These are phyloP conservation scores for Poecilia picta DNA, from an alignment of 2,797 vertebrate species.

Conservation along the genomic window DNA sequence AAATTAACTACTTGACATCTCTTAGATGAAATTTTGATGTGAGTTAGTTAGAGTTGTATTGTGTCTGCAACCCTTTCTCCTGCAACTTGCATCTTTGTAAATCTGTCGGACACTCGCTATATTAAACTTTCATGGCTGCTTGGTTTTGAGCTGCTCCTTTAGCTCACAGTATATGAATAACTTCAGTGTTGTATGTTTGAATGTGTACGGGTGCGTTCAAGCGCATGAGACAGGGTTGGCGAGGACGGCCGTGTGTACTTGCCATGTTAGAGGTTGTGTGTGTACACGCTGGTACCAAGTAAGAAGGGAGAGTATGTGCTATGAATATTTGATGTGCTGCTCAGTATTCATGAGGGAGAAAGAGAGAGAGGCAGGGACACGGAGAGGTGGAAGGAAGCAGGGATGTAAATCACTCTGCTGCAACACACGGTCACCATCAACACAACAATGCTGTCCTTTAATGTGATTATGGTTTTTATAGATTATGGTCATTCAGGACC, in stretches of 20 bases:
- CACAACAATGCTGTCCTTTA: constrained; percentile 28
- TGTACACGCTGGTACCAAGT: constrained; percentile 9
- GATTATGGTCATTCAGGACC: background rate
- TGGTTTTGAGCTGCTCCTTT: constrained; percentile 55
- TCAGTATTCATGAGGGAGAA: constrained; percentile 64
- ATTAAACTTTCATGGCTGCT: constrained; percentile 72
- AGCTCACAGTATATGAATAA: constrained; percentile 56
- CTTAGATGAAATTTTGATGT: constrained; percentile 59
- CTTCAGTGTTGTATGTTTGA: constrained; percentile 21
- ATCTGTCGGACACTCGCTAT: constrained; percentile 42
- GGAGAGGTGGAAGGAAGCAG: constrained; percentile 24
- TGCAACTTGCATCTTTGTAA: constrained; percentile 26
- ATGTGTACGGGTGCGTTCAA: constrained; percentile 43
- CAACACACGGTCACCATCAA: constrained; percentile 39
- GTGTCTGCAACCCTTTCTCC: constrained; percentile 10
- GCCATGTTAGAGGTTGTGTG: constrained; percentile 31
- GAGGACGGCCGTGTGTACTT: constrained; percentile 10
- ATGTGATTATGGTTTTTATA: constrained; percentile 23
- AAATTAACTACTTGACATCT: constrained; percentile 61
- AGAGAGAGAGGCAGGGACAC: constrained; percentile 49
- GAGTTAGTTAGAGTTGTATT: constrained; percentile 28
- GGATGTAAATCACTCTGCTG: constrained; percentile 52
- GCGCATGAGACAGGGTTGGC: constrained; percentile 36
- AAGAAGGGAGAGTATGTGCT: constrained; percentile 23
- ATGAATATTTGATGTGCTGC: constrained; percentile 71